Conservation (phyloP, 2,797 vertebrate genomes). For the Petrocephalus schoutedeni region DNA sequence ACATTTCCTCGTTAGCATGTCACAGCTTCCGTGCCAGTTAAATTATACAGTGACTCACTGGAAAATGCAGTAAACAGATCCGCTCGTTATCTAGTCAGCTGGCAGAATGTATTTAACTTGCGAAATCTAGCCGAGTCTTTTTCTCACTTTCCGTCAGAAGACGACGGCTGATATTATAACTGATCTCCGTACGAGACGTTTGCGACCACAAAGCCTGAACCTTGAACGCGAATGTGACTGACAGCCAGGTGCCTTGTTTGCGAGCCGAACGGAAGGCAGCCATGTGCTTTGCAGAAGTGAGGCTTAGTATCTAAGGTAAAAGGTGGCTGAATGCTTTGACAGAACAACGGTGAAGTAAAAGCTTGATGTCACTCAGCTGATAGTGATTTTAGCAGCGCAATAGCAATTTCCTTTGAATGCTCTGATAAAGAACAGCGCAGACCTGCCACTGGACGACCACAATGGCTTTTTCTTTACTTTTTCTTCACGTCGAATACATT, state of each 20-base stretch:
- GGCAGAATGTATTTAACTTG: constrained; percentile 12
- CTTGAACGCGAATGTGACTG: neutral
- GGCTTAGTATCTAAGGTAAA: neutral
- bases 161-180: neutral
- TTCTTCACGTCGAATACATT: neutral
- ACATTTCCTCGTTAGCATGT: neutral
- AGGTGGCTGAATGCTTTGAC: neutral
- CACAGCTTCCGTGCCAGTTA: neutral
- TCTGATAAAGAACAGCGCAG: neutral
- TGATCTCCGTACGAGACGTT: neutral
- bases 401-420: neutral
- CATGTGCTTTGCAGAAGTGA: neutral
- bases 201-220: neutral
- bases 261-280: neutral
- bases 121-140: neutral
- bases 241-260: neutral
- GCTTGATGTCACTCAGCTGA: neutral
- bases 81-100: neutral
- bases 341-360: neutral
- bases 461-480: neutral
- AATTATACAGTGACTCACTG: constrained; percentile 19
- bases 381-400: neutral
- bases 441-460: neutral
- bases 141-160: constrained; percentile 3
- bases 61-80: constrained; percentile 7